Base-by-base conservation (phyloP, 2,797 vertebrate genomes). In the Poeciliopsis presidionis region DNA sequence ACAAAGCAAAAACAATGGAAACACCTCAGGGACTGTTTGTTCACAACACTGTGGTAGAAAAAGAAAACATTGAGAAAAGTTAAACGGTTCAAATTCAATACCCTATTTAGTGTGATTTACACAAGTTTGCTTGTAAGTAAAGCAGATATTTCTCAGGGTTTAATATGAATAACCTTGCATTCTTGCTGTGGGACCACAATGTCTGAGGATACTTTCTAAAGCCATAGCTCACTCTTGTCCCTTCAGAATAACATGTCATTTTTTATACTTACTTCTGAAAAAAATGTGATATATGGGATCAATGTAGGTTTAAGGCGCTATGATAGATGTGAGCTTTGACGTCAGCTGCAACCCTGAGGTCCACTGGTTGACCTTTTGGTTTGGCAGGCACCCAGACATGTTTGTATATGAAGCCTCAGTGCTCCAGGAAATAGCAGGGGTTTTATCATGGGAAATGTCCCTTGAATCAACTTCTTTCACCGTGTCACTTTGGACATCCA, bases 391-490 rank as follows among this genome's bases (percentile, higher is more conserved):
- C n/a, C 84, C 7, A 8, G 20, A 79, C 51, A 59, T 69, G 73
- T 87, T 88, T 93, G 91, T 90, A 77, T 88, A 92, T 83, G 85
- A 76, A 89, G 82, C 78, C 67, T 76, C 76, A 49, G 76, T 12
- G 33, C 85, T 77, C 65, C 80, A 88, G 91, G 91, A 93, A 93
- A 87, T 80, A 61, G 81, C 78, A 5, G 71, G 69, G 84, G 79
- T 74, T 73, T 83, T 90, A 86, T 90, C 92, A 92, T 94, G 92
- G 93, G 94, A 95, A 95, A 92, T 46, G 77, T 87, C 82, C 84
- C 73, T 79, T 82, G 74, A 87, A 77, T 85, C 76, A 61, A 67
- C 78, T 91, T 93, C 80, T 88, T 83, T 87, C 71, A 25, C 78
- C 51, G 5, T 78, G 77, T 76, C 74, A 78, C 76, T 36, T 51